Base-by-base conservation (phyloP, 2,113 vertebrate species). In the Arizona elegans region DNA sequence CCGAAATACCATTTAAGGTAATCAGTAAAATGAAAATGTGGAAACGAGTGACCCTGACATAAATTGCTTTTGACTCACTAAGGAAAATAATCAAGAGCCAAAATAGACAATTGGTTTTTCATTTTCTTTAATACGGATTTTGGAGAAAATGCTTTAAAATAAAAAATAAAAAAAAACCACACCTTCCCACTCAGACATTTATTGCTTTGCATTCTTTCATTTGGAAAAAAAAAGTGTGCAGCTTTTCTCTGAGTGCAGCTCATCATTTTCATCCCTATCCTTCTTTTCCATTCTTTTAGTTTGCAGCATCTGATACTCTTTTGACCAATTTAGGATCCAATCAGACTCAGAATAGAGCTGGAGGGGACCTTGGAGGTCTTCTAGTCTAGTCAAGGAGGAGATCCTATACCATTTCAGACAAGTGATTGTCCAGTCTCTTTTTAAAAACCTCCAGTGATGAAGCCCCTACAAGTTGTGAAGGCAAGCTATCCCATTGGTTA, bases 191-290 rank as follows among this genome's bases (percentile, higher is more conserved):
- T 95, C 54, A 91, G 85, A 96, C 94, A 21, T 43, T n/a, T 95
- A 94, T 95, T 92, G 85, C 92, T 94, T 92, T 93, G 91, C 94
- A 96, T 97, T 97, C 85, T 33, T 86, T 56, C 91, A 93, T 91
- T 87, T 96, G 95, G 26, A 13, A n/a, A 70, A 93, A 93, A 95
- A 94, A 95, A 95, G 21, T 1, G 58, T 87, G 93, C 91, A 96
- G 91, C 12, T 56, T 93, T 96, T 94, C 95, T 94, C 70, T 95
- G 90, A 96, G 92, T 91, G 94, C 95, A 95, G 96, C 94, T 97
- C 95, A 95, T 93, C 26, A 23, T 95, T 33, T 95, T 11, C 47
- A 90, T 59, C 53, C 1, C 0, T 62, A 43, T 47, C 85, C 95
- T 0, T 0, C 94, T 95, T 86, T 88, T 53, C 54, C 23, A 15